Evolutionary conservation across 2,888 invertebrate genomes (phyloP).

Genomic region (Lepas anatifera): DNA sequence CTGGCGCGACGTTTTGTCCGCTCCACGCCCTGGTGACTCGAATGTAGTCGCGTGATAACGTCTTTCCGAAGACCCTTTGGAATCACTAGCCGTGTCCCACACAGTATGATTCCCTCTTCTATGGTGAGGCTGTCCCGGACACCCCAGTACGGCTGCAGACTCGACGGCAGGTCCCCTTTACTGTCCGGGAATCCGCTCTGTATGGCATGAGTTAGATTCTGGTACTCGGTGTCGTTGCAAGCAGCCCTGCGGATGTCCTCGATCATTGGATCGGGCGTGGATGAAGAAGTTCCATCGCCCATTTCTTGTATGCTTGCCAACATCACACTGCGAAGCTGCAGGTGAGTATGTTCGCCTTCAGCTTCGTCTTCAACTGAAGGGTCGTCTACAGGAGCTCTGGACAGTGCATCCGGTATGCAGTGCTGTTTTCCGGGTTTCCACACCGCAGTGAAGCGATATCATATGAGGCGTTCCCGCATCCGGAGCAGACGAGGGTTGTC

Average conservation of each 20-base stretch:
- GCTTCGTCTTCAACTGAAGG: not conserved
- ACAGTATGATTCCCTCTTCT: too few relatives aligned
- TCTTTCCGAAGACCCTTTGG: too few relatives aligned
- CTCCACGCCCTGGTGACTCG: too few relatives aligned
- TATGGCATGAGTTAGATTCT: not conserved
- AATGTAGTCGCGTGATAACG: too few relatives aligned
- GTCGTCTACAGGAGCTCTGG: too few relatives aligned
- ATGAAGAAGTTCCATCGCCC: too few relatives aligned
- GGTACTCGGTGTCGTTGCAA: not conserved
- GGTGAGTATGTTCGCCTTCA: not conserved
- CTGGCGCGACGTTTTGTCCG: too few relatives aligned
- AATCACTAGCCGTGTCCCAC: too few relatives aligned
- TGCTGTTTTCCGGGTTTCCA: constrained; percentile 11
- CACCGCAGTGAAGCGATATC: constrained; percentile 10
- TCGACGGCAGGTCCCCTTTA: too few relatives aligned
- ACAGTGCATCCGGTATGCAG: constrained; percentile 14
- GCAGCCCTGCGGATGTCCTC: constrained; percentile 7
- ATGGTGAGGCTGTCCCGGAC: too few relatives aligned
- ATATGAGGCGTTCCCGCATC: not conserved
- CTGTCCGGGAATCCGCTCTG: not conserved
- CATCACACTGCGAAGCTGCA: not conserved
- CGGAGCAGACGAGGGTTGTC: constrained; percentile 14
- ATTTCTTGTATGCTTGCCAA: not conserved
- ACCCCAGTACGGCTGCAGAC: too few relatives aligned
- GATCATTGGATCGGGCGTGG: not conserved